Base-by-base conservation (phyloP, 2,888 invertebrate genomes). In the Drosophila mayaguana region DNA sequence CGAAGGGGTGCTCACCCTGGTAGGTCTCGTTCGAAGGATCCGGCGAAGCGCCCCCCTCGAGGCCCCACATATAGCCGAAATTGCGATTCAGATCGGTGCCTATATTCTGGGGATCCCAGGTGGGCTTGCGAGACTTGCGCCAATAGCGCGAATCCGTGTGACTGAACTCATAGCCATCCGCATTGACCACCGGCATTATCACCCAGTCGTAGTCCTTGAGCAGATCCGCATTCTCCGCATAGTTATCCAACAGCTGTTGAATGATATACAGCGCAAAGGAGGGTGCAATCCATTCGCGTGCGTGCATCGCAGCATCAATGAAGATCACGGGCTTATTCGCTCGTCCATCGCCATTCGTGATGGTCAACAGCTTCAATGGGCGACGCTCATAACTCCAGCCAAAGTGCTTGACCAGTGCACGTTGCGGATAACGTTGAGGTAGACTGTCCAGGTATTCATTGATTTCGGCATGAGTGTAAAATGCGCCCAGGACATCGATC, bases 101-200 rank as follows among this genome's bases (percentile, higher is more conserved):
- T 8, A 78, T 67, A 16, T 84, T 83, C 2, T 84, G 72, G 0
- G 75, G 74, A 50, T 87, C 80, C 5, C 69, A 64, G 5, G 79
- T 85, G 8, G 87, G 89, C 1, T 93, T 92, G 0, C 94, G 91
- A 0, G 94, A 94, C 81, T 95, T 95, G 22, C 95, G 93, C 95
- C 95, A 95, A 32, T 88, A 87, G 22, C 92, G 82, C 4, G 80
- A 93, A 53, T 87, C 80, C 12, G 93, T 93, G 18, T 94, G 94
- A 0, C 94, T 93, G 89, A 92, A 95, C 74, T 94, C 95, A 81
- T 96, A 96, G 0, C 96, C 96, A 90, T 96, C 96, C 3, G 96
- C 96, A 90, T 96, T 96, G 14, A 94, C 93, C 0, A 95, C 91
- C 0, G 96, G 96, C 72, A 95, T 80, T 4, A 95, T 92, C 65